A percentile compares a stretch with the other conserved stretches of the same genome.
phyloP scores from a whole-genome alignment of 2,113 vertebrate genomes.

The Poicephalus meyeri region DNA sequence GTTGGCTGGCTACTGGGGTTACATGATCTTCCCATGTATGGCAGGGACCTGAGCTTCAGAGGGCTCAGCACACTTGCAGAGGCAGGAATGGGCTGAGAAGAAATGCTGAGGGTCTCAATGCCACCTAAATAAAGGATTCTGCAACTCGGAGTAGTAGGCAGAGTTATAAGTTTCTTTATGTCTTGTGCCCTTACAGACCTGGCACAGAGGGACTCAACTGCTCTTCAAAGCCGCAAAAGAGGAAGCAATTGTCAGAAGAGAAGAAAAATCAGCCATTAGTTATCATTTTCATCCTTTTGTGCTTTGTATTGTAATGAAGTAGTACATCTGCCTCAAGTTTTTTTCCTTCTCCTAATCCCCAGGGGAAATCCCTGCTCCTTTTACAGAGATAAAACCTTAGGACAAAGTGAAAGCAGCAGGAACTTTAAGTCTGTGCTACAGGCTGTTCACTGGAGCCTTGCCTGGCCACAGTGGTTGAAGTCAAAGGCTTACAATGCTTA shows the following conservation, averaged over 20 bases:
- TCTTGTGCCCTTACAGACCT: neutral
- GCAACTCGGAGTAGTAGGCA: neutral
- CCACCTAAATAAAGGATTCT: neutral
- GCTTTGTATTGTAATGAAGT: slow-evolving; percentile 45
- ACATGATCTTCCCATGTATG: neutral
- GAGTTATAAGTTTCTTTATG: neutral
- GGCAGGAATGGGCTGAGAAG: neutral
- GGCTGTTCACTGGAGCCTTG: slow-evolving; percentile 68
- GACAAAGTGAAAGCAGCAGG: slow-evolving; percentile 53
- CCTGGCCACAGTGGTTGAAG: slow-evolving; percentile 17
- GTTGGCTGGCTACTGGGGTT: neutral
- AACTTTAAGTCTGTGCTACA: slow-evolving; percentile 8
- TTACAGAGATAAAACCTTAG: slow-evolving; percentile 59
- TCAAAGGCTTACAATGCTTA: slow-evolving; percentile 17
- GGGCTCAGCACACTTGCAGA: neutral
- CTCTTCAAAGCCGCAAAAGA: neutral
- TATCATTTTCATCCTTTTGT: neutral
- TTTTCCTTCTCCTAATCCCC: slow-evolving; percentile 59
- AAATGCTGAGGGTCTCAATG: neutral
- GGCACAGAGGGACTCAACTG: neutral
- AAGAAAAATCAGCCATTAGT: neutral
- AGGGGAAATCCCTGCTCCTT: slow-evolving; percentile 70
- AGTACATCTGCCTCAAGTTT: neutral
- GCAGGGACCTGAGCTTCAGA: neutral
- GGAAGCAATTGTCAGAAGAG: neutral